These are phyloP conservation scores for Lepidochitona cinerea DNA, from an alignment of 2,888 invertebrate genomes.

Conservation along the genomic window DNA sequence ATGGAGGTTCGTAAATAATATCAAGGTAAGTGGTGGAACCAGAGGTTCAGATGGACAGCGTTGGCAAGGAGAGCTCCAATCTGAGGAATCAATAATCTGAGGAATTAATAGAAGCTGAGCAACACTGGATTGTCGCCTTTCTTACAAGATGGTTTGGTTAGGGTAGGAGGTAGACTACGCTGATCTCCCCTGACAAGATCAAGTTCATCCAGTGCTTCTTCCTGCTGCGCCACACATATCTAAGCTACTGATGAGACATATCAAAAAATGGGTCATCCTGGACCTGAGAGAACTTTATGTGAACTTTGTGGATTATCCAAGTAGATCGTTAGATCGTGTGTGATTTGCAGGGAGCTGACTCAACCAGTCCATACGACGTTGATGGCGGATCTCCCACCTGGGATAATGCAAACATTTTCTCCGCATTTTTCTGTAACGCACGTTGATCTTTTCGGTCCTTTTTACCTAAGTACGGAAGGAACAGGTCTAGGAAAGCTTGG, in stretches of 20 bases:
- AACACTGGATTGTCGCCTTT: background rate
- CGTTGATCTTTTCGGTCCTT: background rate
- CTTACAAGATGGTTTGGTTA: background rate
- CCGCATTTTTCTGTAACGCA: background rate
- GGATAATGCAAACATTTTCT: background rate
- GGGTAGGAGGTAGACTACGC: slow-evolving; percentile 3
- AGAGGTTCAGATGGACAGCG: too few species aligned
- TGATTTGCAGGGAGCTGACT: background rate
- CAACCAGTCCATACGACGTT: background rate
- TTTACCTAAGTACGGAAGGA: slow-evolving; percentile 11
- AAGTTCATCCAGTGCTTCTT: background rate
- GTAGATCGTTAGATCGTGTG: background rate
- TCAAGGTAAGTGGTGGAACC: too few species aligned
- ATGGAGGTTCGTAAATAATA: background rate
- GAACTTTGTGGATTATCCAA: background rate
- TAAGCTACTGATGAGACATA: background rate
- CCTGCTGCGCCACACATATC: background rate
- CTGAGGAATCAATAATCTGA: too few species aligned
- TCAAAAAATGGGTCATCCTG: background rate
- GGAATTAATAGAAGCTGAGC: background rate
- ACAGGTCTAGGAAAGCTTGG: slow-evolving; percentile 10
- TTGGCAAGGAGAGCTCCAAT: background rate
- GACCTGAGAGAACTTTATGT: slow-evolving; percentile 1
- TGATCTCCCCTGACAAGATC: background rate
- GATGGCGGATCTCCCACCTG: slow-evolving; percentile 1